Percentiles rank a stretch among this genome's conserved stretches.
These are phyloP conservation scores for Tuberolachnus salignus DNA, from an alignment of 2,888 invertebrate species.

Conservation along the genomic window DNA sequence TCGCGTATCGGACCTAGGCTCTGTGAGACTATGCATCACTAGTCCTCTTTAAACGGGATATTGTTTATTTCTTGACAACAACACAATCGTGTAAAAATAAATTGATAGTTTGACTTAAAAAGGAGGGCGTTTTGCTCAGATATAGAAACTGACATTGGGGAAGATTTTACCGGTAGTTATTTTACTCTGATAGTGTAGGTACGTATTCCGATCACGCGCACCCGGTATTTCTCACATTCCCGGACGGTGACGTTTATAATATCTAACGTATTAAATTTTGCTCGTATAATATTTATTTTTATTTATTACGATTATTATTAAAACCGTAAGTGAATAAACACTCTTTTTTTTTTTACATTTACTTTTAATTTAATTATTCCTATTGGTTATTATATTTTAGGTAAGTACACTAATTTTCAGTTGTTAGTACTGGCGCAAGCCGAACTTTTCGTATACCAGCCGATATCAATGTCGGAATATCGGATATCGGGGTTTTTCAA, in stretches of 20 bases:
- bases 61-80: not conserved
- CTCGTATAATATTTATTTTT: slow-evolving; percentile 4
- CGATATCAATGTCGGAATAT: no score
- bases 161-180: slow-evolving; percentile 6
- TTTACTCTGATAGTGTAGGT: not conserved
- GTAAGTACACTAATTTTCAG: no score
- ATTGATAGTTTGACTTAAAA: slow-evolving; percentile 19
- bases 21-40: no score
- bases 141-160: not conserved
- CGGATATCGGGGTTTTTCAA: no score
- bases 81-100: not conserved
- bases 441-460: no score
- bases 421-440: no score
- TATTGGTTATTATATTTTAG: no score
- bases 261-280: slow-evolving; percentile 37
- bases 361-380: no score
- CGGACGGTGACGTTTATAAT: slow-evolving; percentile 32
- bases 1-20: no score
- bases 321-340: slow-evolving; percentile 25
- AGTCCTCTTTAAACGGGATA: no score
- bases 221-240: not conserved
- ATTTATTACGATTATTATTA: slow-evolving; percentile 29
- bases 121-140: not conserved
- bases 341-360: no score
- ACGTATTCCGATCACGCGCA: slow-evolving; percentile 48